phyloP scores from a whole-genome alignment of 2,797 vertebrate species.

The Novumbra hubbsi region DNA sequence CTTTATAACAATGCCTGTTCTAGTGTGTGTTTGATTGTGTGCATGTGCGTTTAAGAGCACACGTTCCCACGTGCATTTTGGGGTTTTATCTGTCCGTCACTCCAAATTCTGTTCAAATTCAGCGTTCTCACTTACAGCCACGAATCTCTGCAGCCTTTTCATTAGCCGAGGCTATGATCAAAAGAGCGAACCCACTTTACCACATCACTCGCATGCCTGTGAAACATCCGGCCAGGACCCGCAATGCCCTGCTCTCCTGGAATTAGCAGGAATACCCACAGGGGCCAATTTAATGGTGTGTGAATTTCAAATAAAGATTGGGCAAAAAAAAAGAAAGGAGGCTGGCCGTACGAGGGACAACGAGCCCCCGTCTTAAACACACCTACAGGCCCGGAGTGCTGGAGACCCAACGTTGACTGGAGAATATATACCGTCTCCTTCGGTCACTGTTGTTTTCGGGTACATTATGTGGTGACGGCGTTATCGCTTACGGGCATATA shows the following conservation, averaged over 20 bases:
- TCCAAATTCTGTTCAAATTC: background rate
- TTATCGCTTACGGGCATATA: background rate
- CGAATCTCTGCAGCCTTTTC: constrained; percentile 51
- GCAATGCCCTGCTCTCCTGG: constrained; percentile 58
- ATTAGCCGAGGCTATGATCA: constrained; percentile 64
- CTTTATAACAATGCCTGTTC: background rate
- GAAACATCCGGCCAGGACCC: constrained; percentile 51
- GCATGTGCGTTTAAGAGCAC: background rate
- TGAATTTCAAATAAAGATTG: constrained; percentile 72
- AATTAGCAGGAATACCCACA: constrained; percentile 71
- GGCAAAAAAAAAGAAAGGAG: constrained; percentile 36
- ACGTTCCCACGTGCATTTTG: background rate
- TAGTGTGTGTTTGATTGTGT: constrained; percentile 19
- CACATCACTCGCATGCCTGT: constrained; percentile 33
- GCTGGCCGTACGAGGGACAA: constrained; percentile 30
- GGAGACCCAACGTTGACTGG: constrained; percentile 23
- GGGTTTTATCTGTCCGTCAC: constrained; percentile 12
- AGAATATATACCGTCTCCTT: constrained; percentile 25
- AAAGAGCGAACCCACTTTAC: constrained; percentile 54
- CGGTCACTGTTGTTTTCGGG: background rate
- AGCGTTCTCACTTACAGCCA: constrained; percentile 5
- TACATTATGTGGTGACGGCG: background rate
- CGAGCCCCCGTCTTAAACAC: constrained; percentile 31
- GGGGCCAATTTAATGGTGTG: constrained; percentile 77
- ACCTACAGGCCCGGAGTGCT: constrained; percentile 49